Base-by-base conservation (phyloP, 1,140 invertebrate genomes). In the Drosophila watanabei region DNA sequence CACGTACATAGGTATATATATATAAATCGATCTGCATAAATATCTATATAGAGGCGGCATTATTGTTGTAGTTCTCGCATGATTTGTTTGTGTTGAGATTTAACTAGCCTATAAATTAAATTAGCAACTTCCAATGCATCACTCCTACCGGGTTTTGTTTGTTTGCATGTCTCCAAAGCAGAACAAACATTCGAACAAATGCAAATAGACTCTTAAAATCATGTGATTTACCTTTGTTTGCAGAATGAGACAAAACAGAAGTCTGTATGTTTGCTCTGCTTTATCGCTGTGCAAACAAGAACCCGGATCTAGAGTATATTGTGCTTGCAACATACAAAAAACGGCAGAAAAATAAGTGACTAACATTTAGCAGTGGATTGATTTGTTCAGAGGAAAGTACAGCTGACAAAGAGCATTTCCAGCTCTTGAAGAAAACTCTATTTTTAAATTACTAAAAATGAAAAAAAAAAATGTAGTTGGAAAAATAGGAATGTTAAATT, bases 91-190 rank as follows among this genome's bases (percentile, higher is more conserved):
- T 77, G 46, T 76, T 79, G 59, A 85, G 79, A 89, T 89, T 90
- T 73, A 89, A 90, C 86, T 90, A 90, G 79, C 79, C 86, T 90
- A 89, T 58, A 91, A 62, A 82, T 90, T 79, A 82, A 90, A 86
- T 79, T 59, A 82, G 82, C 82, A 88, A 85, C 76, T 68, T 64
- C 46, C 46, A 57, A 84, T 75, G 75, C 75, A 72, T 59, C 63
- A 46, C 28, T 48, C 32, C 16, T 18, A n/a, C 24, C 7, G 14
- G 5, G 18, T 16, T 2, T 32, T 24, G 3, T 46, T 14, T 2
- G n/a, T 28, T 39, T 37, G 24, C 4, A 11, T 16, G 24, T 11
- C 48, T 69, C 28, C 13, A 57, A 76, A 66, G 54, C 62, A 24
- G 32, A 39, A 20, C 52, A 28, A 56, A 69, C 57, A 43, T 33